Conservation (phyloP, 2,888 invertebrate genomes). For the Lysandra bellargus region DNA sequence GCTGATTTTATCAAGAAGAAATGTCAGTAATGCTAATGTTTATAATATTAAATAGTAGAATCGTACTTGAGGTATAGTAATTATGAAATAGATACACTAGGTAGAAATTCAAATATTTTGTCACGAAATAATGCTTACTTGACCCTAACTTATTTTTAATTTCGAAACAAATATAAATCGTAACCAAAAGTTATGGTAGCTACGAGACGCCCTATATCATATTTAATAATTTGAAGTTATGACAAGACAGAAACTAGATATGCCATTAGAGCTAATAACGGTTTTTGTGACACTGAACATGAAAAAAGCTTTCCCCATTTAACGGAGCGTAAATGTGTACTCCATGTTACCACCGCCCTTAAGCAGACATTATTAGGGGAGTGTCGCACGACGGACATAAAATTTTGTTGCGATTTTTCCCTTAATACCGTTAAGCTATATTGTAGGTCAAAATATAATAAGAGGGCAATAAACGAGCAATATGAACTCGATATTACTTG, state of each 20-base stretch:
- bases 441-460: conserved; percentile 63
- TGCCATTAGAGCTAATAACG: conserved; percentile 77
- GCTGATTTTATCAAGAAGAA: not conserved
- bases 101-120: not conserved
- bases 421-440: conserved; percentile 65
- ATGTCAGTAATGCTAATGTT: no score
- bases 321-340: conserved; percentile 80
- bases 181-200: not conserved
- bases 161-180: not conserved
- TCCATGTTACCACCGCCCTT: conserved; percentile 77
- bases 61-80: no score
- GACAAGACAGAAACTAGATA: conserved; percentile 25
- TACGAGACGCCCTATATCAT: conserved; percentile 38
- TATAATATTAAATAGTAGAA: no score
- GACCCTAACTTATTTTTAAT: no score
- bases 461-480: conserved; percentile 45
- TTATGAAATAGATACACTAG: not conserved
- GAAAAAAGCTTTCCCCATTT: conserved; percentile 80
- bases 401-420: conserved; percentile 78
- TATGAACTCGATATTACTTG: conserved; percentile 17
- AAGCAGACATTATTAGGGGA: conserved; percentile 79
- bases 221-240: conserved; percentile 48
- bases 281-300: conserved; percentile 80
- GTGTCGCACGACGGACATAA: conserved; percentile 70
- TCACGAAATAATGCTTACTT: no score